Conservation (phyloP, 2,888 invertebrate species). For the Cantharis nigra region DNA sequence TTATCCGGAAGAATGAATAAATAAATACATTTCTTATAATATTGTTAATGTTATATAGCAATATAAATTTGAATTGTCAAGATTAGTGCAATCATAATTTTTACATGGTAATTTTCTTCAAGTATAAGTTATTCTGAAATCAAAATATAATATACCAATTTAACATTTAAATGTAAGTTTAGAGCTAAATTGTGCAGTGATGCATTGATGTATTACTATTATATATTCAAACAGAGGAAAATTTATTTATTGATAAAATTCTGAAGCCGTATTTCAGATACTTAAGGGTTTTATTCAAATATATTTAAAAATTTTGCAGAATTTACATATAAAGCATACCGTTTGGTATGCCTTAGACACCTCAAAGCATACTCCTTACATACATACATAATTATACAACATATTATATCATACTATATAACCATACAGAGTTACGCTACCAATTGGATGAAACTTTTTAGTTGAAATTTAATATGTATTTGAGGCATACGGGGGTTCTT, state of each 20-base stretch:
- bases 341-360: neutral
- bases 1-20: too few species aligned
- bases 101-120: neutral
- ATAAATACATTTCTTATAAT: too few species aligned
- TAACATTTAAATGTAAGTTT: neutral
- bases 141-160: neutral
- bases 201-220: neutral
- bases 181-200: neutral
- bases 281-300: neutral
- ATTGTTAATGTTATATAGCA: too few species aligned
- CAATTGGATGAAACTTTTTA: too few species aligned
- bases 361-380: neutral
- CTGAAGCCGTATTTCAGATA: neutral
- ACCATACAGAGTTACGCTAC: too few species aligned
- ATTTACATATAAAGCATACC: neutral
- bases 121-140: neutral
- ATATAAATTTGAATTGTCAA: too few species aligned
- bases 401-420: too few species aligned
- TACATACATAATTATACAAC: neutral
- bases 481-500: too few species aligned
- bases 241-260: neutral
- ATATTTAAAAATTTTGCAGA: neutral
- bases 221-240: neutral
- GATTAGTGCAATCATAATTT: too few species aligned
- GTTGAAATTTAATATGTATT: too few species aligned